phyloP scores from a whole-genome alignment of 1,140 invertebrate species.

The Drosophila dunni region DNA sequence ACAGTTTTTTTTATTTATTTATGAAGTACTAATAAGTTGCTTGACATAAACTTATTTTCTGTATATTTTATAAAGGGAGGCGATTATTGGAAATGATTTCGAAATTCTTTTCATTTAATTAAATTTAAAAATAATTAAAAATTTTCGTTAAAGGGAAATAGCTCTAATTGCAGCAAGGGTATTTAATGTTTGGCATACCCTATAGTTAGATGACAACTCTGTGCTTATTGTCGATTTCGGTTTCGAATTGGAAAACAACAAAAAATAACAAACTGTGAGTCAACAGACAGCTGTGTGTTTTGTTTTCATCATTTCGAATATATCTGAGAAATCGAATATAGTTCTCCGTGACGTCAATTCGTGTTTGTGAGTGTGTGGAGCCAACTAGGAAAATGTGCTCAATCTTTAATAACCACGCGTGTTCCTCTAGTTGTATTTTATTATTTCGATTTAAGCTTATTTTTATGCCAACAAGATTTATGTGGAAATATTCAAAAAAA shows the following conservation, averaged over 20 bases:
- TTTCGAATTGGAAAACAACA: no score
- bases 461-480: slow-evolving; percentile 27
- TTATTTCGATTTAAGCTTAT: background rate
- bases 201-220: no score
- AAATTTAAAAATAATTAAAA: no score
- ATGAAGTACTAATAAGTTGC: no score
- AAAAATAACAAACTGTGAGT: slow-evolving; percentile 13
- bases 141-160: no score
- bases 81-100: no score
- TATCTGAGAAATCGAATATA: background rate
- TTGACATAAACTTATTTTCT: no score
- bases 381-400: background rate
- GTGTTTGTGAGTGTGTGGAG: background rate
- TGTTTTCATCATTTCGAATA: slow-evolving; percentile 6
- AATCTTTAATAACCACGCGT: slow-evolving; percentile 29
- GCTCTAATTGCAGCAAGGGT: background rate
- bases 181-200: background rate
- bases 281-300: slow-evolving; percentile 9
- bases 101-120: no score
- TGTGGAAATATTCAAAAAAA: slow-evolving; percentile 3
- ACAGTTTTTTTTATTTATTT: no score
- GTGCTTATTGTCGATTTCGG: no score
- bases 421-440: background rate
- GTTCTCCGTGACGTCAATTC: no score
- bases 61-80: no score